These are phyloP conservation scores for Thamnophis sirtalis DNA, from an alignment of 2,113 vertebrate species.

Conservation along the genomic window DNA sequence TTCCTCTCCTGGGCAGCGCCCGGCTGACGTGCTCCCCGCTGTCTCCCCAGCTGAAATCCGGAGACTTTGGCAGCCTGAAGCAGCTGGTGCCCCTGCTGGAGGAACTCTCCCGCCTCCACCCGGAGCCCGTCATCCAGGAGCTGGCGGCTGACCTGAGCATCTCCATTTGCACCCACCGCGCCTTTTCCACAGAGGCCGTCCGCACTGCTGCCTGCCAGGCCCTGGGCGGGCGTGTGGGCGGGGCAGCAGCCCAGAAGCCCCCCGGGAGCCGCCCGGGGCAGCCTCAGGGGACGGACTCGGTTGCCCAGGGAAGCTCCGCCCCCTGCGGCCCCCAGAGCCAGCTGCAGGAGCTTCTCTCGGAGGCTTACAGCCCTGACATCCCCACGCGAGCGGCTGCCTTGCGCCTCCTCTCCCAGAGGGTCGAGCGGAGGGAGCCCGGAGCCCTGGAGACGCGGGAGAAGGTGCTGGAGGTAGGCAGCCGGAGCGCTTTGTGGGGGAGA, in stretches of 20 bases:
- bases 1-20: no score
- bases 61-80: conserved; percentile 76
- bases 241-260: rapidly evolving
- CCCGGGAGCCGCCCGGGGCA: rapidly evolving
- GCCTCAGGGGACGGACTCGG: rapidly evolving
- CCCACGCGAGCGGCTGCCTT: conserved; percentile 78
- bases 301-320: rapidly evolving
- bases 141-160: conserved; percentile 81
- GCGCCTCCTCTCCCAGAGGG: conserved; percentile 69
- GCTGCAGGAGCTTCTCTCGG: conserved; percentile 70
- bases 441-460: conserved; percentile 73
- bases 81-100: conserved; percentile 76
- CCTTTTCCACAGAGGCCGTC: conserved; percentile 64
- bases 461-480: conserved; percentile 74
- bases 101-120: conserved; percentile 73
- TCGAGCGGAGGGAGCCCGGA: conserved; percentile 63
- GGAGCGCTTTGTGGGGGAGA: rapidly evolving
- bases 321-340: rapidly evolving
- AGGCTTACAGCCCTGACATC: conserved; percentile 82
- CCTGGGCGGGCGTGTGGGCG: conserved; percentile 39
- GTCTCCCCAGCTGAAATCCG: conserved; percentile 69
- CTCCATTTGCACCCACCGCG: conserved; percentile 84
- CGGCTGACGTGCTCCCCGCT: rapidly evolving
- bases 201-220: conserved; percentile 14
- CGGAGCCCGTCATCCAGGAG: conserved; percentile 80